These are phyloP conservation scores for Oedothorax gibbosus DNA, from an alignment of 1,140 invertebrate species.

Conservation along the genomic window DNA sequence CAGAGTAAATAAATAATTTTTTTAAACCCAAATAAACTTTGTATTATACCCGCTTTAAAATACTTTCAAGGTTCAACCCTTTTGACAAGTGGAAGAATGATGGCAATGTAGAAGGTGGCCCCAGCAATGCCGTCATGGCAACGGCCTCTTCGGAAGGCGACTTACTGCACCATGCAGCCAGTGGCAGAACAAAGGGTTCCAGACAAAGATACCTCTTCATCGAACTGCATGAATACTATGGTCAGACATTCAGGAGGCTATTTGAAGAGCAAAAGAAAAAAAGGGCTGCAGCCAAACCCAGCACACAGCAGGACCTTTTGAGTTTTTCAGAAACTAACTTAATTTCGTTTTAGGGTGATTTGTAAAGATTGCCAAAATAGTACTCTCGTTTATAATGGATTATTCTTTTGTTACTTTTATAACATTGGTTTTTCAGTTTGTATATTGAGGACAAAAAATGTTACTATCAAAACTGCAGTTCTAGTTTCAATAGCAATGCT, in stretches of 20 bases:
- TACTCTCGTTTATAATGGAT: too few species aligned
- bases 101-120: background rate
- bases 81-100: constrained; percentile 55
- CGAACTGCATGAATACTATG: constrained; percentile 64
- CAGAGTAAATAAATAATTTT: too few species aligned
- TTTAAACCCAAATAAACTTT: too few species aligned
- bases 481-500: too few species aligned
- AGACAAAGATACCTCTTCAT: constrained; percentile 56
- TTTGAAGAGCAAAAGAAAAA: constrained; percentile 56
- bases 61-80: constrained; percentile 41
- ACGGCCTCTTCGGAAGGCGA: constrained; percentile 47
- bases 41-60: background rate
- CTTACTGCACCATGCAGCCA: constrained; percentile 37
- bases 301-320: constrained; percentile 25
- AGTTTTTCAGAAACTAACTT: constrained; percentile 16
- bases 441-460: too few species aligned
- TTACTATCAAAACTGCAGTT: too few species aligned
- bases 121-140: constrained; percentile 3
- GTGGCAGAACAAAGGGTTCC: constrained; percentile 17
- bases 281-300: constrained; percentile 14
- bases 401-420: too few species aligned
- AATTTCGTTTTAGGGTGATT: too few species aligned
- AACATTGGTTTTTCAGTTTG: too few species aligned
- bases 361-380: too few species aligned
- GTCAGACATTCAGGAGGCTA: constrained; percentile 57